Evolutionary conservation across 2,797 vertebrate species (phyloP), one percentile per base, ranked within the genome.

Genomic region (Heteromormyrus szaboi): DNA sequence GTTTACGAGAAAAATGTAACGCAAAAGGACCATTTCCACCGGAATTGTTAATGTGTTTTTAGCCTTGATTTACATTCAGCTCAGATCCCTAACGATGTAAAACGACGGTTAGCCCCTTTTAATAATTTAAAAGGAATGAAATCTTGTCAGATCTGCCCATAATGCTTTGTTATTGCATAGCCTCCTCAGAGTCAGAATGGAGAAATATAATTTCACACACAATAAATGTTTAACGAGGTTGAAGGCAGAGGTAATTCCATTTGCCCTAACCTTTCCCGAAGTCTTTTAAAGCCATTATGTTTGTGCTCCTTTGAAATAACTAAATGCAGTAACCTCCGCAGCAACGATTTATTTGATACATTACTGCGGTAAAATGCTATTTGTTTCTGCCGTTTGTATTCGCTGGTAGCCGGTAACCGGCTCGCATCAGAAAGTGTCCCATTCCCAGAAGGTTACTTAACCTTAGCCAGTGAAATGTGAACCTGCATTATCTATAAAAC

Each of bases 81-180:
- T 90, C 91, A 88, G 0, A 3, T 25, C 25, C 81, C 25, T 51
- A 50, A 85, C 83, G 22, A 51, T 14, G 46, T 53, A 53, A 85
- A 25, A 85, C 12, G n/a, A 85, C 48, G 22, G 46, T 50, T 25
- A 79, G 14, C 12, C 83, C 83, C 50, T 51, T 51, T 85, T 29
- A 85, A 96, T 95, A 96, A 96, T 93, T 93, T 93, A 94, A 95
- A 94, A 95, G 88, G 91, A 96, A 96, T 95, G 95, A 95, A 96
- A 96, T 95, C 93, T 92, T 92, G 92, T 96, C 96, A 96, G 92
- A 41, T 1, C 87, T 96, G 96, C 96, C 87, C 25, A 90, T 93
- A 92, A 96, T 96, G 95, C 92, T 86, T 53, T 50, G 25, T 29
- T 51, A 85, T 53, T 85, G 83, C 83, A 85, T 85, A 85, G 6